Evolutionary conservation across 2,113 vertebrate species (phyloP).

Genomic region (Archocentrus centrarchus): DNA sequence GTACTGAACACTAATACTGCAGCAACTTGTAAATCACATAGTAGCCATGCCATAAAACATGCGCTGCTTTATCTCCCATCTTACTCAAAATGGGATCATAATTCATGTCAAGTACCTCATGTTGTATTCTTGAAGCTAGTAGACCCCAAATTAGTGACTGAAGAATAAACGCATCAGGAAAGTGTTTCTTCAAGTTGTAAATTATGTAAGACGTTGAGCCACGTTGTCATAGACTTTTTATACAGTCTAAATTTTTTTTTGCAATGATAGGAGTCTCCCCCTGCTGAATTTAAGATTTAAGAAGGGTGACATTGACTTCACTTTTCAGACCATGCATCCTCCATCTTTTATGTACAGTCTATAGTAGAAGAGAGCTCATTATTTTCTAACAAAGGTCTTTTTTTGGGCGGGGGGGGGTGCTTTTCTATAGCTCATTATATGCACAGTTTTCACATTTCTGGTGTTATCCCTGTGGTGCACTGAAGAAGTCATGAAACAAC

Average conservation of each 20-base stretch:
- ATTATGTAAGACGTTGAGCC: not conserved
- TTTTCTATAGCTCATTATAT: not conserved
- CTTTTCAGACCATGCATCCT: not conserved
- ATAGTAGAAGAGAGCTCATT: not conserved
- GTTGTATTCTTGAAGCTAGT: not conserved
- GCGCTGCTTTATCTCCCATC: not conserved
- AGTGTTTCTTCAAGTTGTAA: not conserved
- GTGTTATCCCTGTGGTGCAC: too few species aligned
- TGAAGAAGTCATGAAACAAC: not conserved
- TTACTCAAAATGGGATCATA: not conserved
- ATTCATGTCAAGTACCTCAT: not conserved
- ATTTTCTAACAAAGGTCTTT: not conserved
- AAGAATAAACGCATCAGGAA: not conserved
- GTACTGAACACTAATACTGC: not conserved
- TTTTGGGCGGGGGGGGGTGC: too few species aligned
- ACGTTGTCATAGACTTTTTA: not conserved
- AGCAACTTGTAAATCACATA: not conserved
- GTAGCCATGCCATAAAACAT: too few species aligned
- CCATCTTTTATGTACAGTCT: not conserved
- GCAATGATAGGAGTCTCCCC: not conserved
- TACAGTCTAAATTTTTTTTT: not conserved
- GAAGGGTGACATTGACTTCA: not conserved
- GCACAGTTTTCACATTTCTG: not conserved
- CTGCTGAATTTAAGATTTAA: not conserved
- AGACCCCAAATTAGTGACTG: not conserved